Evolutionary conservation across 2,888 invertebrate genomes (phyloP).

Genomic region (Drosophila glabriapex): DNA sequence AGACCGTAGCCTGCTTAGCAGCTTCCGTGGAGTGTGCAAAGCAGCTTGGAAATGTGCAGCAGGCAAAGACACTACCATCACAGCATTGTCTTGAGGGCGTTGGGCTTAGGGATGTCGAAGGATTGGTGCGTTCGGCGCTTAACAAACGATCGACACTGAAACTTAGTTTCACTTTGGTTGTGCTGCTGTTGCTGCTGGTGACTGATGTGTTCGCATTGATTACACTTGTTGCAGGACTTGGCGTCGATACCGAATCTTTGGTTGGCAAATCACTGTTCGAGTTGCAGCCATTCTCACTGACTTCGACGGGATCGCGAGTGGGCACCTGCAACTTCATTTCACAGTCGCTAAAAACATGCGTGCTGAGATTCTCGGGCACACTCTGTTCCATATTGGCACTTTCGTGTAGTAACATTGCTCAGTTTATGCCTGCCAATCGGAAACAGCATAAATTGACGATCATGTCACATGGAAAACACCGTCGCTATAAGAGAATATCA

Average conservation of each 20-base stretch:
- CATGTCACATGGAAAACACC: slow-evolving; percentile 52
- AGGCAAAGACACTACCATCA: slow-evolving; percentile 68
- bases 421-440: slow-evolving; percentile 16
- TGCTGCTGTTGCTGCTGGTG: slow-evolving; percentile 24
- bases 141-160: slow-evolving; percentile 84
- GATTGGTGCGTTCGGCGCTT: slow-evolving; percentile 60
- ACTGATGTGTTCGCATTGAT: slow-evolving; percentile 17
- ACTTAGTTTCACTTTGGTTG: slow-evolving; percentile 83
- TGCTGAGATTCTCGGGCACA: slow-evolving; percentile 73
- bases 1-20: slow-evolving; percentile 38
- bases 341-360: slow-evolving; percentile 66
- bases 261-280: slow-evolving; percentile 46
- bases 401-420: slow-evolving; percentile 68
- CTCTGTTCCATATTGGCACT: slow-evolving; percentile 69
- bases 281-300: slow-evolving; percentile 28
- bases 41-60: slow-evolving; percentile 75
- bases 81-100: slow-evolving; percentile 60
- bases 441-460: slow-evolving; percentile 17
- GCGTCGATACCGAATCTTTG: slow-evolving; percentile 48
- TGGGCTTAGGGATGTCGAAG: slow-evolving; percentile 12
- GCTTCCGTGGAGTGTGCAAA: slow-evolving; percentile 50
- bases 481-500: slow-evolving; percentile 47
- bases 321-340: slow-evolving; percentile 37
- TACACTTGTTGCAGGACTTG: slow-evolving; percentile 17
- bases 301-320: slow-evolving; percentile 30